Evolutionary conservation across 35 echinoderm and acorn worm genomes (phyloP).

Genomic region (Amphiura filiformis): DNA sequence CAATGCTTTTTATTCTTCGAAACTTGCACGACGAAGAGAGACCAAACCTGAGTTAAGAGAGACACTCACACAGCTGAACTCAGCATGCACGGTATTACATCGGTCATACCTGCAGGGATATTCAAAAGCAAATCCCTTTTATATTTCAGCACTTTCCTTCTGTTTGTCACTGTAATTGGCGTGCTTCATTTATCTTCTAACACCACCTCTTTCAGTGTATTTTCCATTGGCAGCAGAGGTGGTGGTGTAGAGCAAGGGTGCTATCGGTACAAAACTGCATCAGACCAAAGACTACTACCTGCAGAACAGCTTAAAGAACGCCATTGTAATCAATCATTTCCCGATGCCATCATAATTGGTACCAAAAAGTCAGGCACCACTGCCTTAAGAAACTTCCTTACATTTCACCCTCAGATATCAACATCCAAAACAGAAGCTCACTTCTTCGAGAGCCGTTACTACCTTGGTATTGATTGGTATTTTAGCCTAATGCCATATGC

Average conservation of each 20-base stretch:
- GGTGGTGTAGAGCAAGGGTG: background rate
- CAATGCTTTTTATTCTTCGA: too few relatives aligned
- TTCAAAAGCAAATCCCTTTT: background rate
- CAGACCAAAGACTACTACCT: background rate
- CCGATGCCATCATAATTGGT: conserved; percentile 60
- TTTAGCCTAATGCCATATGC: conserved; percentile 53
- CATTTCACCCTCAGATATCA: conserved; percentile 47
- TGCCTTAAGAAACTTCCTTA: conserved; percentile 40
- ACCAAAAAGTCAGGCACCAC: conserved; percentile 52
- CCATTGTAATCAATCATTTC: conserved; percentile 13
- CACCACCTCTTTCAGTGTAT: background rate
- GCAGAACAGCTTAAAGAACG: conserved; percentile 1
- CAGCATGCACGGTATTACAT: background rate
- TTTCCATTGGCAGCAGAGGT: background rate
- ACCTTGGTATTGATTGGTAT: conserved; percentile 72
- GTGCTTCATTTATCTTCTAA: background rate
- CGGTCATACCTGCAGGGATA: background rate
- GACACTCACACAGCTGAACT: background rate
- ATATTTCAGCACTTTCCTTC: background rate
- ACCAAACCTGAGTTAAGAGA: too few relatives aligned
- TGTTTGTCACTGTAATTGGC: background rate
- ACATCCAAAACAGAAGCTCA: conserved; percentile 38
- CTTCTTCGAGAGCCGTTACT: conserved; percentile 41
- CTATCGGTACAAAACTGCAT: background rate
- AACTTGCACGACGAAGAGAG: too few relatives aligned